Evolutionary conservation across 1,140 invertebrate genomes (phyloP).

Genomic region (Nixonia krombeini): DNA sequence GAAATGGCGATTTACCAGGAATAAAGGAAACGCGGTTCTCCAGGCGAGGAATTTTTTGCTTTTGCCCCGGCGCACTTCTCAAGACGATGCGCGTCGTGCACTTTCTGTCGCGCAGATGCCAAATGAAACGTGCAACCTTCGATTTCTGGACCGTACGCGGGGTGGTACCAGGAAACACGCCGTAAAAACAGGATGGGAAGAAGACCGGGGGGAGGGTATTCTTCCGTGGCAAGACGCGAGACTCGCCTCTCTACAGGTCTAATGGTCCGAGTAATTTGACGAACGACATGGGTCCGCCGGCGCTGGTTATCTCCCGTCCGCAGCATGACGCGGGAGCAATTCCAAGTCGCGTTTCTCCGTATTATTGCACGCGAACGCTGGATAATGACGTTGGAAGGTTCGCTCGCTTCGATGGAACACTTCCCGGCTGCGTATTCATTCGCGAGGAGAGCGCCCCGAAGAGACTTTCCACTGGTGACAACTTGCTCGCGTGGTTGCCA

Average conservation of each 20-base stretch:
- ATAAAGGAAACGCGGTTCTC: too few relatives aligned
- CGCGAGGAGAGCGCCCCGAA: conserved; percentile 13
- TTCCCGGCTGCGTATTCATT: conserved; percentile 26
- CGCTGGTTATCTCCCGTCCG: conserved; percentile 21
- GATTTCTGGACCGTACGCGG: too few relatives aligned
- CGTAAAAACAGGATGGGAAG: neutral
- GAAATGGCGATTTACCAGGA: too few relatives aligned
- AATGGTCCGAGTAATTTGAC: conserved; percentile 37
- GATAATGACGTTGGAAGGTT: conserved; percentile 35
- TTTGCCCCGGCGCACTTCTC: too few relatives aligned
- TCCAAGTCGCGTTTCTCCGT: conserved; percentile 19
- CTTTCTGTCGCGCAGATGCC: too few relatives aligned
- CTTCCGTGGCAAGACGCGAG: neutral
- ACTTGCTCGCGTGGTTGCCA: too few relatives aligned
- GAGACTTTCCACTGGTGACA: too few relatives aligned
- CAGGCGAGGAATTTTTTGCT: too few relatives aligned
- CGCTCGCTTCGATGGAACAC: conserved; percentile 3
- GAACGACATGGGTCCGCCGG: conserved; percentile 33
- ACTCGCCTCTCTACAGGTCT: neutral
- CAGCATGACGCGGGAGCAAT: conserved; percentile 28
- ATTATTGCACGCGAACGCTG: conserved; percentile 31
- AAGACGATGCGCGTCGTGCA: too few relatives aligned
- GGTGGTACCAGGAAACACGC: too few relatives aligned
- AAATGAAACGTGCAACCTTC: too few relatives aligned
- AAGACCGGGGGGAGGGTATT: conserved; percentile 23